These are phyloP conservation scores for Lasiurus borealis DNA, from an alignment of 2,113 vertebrate genomes.

Conservation along the genomic window DNA sequence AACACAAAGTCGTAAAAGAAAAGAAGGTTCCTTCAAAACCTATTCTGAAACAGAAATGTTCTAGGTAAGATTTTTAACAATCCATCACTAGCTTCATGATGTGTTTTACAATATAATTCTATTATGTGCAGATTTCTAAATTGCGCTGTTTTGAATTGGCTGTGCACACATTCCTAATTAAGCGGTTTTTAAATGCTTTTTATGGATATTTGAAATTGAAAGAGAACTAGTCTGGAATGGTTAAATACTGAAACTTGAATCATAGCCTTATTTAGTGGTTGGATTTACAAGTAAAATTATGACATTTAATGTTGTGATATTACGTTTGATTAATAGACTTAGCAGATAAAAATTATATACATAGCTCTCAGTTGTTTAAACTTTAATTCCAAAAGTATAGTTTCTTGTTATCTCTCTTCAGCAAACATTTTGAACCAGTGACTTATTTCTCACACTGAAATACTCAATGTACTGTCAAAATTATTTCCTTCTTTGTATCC, in stretches of 20 bases:
- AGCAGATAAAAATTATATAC: conserved; percentile 1
- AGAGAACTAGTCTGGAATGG: background rate
- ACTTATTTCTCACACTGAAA: conserved; percentile 47
- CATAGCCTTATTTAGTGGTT: conserved; percentile 35
- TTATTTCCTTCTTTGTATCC: conserved; percentile 44
- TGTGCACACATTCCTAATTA: background rate
- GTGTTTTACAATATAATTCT: conserved; percentile 29
- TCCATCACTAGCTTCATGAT: background rate
- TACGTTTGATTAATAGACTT: conserved; percentile 41
- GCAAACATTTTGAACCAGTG: conserved; percentile 52
- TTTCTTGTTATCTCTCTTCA: background rate
- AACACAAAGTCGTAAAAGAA: conserved; percentile 89
- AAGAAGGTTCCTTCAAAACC: conserved; percentile 85
- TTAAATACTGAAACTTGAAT: conserved; percentile 58
- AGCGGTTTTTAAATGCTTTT: conserved; percentile 47
- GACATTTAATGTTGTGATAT: conserved; percentile 36
- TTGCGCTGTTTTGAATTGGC: conserved; percentile 32
- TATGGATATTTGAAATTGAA: conserved; percentile 18
- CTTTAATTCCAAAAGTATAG: conserved; percentile 50
- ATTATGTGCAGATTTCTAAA: conserved; percentile 57
- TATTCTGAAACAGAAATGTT: conserved; percentile 91
- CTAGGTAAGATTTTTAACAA: conserved; percentile 89
- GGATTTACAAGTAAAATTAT: conserved; percentile 43
- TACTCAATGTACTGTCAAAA: background rate
- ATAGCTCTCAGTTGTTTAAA: conserved; percentile 34